Base-by-base conservation (phyloP, 2,113 vertebrate genomes). In the Elephas maximus region DNA sequence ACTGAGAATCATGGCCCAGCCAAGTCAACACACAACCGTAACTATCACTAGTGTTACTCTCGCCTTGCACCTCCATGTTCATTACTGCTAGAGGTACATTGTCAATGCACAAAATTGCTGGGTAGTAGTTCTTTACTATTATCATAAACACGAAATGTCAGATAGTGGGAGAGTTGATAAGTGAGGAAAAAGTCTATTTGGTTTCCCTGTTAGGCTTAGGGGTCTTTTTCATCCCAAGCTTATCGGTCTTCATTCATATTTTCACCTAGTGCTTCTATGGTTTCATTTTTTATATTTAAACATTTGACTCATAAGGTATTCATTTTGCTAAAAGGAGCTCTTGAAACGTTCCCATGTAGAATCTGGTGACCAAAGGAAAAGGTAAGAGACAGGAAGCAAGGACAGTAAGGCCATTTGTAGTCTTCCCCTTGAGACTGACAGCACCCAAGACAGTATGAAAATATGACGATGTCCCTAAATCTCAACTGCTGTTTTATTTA, bases 141-240 rank as follows among this genome's bases (percentile, higher is more conserved):
- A 57, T 17, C 53, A 12, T 57, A 57, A 57, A 57, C 15, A 14
- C 15, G 53, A 57, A 57, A 57, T 57, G 53, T 57, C 53, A 57
- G 53, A 57, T 57, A 57, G 15, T 57, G 53, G 15, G 53, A 57
- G 3, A 57, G 53, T 57, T 12, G 53, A 12, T 57, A 57, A 57
- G 53, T 15, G 11, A 57, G 15, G 53, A 57, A 3, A 57, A 57
- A 57, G 53, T 57, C 3, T 57, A 85, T 23, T 76, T 82, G 15
- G 41, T 89, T 88, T 33, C 26, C 65, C n/a, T 77, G 65, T 81
- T 88, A 74, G 5, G 28, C 33, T 81, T 82, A 33, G 2, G 41
- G 51, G 33, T 44, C 53, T 76, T 93, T 88, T 76, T 83, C 77
- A 76, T 67, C 4, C 69, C n/a, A 89, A 94, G 41, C 65, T 88